These are phyloP conservation scores for Sebastes hubbsi DNA, from an alignment of 2,797 vertebrate genomes.

Conservation along the genomic window DNA sequence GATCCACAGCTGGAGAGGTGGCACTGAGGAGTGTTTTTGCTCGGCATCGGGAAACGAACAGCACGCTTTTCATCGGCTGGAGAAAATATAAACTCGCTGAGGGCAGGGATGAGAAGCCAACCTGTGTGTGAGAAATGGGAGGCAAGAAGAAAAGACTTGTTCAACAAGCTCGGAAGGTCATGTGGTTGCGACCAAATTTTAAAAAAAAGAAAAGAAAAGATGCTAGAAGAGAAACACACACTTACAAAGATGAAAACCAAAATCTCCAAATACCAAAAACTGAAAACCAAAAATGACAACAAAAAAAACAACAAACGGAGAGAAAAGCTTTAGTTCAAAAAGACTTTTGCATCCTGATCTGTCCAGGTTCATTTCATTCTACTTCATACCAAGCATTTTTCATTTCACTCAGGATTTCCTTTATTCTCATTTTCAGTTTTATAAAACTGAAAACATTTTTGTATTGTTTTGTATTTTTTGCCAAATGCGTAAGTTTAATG, in stretches of 20 bases:
- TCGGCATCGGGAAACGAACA: conserved; percentile 43
- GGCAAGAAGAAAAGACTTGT: conserved; percentile 65
- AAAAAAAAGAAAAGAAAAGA: conserved; percentile 13
- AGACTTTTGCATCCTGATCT: conserved; percentile 83
- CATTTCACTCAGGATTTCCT: conserved; percentile 50
- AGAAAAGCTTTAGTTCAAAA: conserved; percentile 91
- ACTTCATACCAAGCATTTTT: conserved; percentile 50
- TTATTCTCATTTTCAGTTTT: conserved; percentile 1
- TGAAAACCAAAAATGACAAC: conserved; percentile 81
- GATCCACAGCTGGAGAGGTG: conserved; percentile 71
- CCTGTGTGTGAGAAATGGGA: conserved; percentile 57
- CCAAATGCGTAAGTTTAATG: conserved; percentile 2
- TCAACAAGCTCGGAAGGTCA: conserved; percentile 47
- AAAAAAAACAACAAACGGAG: conserved; percentile 79
- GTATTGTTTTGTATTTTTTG: conserved; percentile 42
- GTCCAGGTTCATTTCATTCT: conserved; percentile 67
- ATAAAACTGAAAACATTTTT: conserved; percentile 42
- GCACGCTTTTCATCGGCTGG: conserved; percentile 53
- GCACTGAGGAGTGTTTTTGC: conserved; percentile 48
- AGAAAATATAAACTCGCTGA: conserved; percentile 35
- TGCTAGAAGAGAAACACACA: conserved; percentile 61
- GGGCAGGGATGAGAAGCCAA: conserved; percentile 70
- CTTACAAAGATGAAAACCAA: conserved; percentile 78
- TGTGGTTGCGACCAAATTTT: conserved; percentile 41
- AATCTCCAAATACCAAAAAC: conserved; percentile 85